phyloP scores from a whole-genome alignment of 2,888 invertebrate species.

The Pandemis heparana region DNA sequence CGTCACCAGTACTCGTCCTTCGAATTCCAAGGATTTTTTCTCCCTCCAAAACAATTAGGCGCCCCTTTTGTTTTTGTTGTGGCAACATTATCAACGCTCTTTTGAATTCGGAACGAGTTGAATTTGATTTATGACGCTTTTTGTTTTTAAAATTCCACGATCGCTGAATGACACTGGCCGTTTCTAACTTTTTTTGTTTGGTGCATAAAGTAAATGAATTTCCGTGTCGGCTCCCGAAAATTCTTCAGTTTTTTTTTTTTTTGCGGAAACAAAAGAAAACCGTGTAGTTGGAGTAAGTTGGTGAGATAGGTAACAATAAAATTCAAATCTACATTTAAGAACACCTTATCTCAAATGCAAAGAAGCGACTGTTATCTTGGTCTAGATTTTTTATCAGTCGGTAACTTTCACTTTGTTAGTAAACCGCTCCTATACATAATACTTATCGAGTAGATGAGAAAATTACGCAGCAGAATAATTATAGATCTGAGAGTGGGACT shows the following conservation, averaged over 20 bases:
- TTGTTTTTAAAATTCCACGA: conserved; percentile 19
- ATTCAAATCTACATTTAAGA: conserved; percentile 15
- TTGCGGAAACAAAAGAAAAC: not conserved
- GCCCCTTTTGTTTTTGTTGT: conserved; percentile 69
- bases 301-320: not conserved
- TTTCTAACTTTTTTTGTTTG: conserved; percentile 2
- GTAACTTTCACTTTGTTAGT: conserved; percentile 38
- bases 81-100: conserved; percentile 43
- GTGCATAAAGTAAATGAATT: conserved; percentile 1
- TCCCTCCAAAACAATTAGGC: conserved; percentile 71
- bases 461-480: conserved; percentile 30
- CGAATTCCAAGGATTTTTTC: conserved; percentile 73
- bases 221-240: not conserved
- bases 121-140: conserved; percentile 35
- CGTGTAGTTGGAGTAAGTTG: not conserved
- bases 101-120: conserved; percentile 45
- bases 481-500: not conserved
- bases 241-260: not conserved
- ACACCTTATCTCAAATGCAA: conserved; percentile 34
- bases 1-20: conserved; percentile 71
- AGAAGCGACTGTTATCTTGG: conserved; percentile 32
- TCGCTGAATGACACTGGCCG: not conserved
- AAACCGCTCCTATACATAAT: conserved; percentile 16
- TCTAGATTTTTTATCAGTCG: conserved; percentile 40
- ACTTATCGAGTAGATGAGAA: conserved; percentile 18